Evolutionary conservation across 1,140 invertebrate genomes (phyloP).

Genomic region (Neotoxoptera formosana): DNA sequence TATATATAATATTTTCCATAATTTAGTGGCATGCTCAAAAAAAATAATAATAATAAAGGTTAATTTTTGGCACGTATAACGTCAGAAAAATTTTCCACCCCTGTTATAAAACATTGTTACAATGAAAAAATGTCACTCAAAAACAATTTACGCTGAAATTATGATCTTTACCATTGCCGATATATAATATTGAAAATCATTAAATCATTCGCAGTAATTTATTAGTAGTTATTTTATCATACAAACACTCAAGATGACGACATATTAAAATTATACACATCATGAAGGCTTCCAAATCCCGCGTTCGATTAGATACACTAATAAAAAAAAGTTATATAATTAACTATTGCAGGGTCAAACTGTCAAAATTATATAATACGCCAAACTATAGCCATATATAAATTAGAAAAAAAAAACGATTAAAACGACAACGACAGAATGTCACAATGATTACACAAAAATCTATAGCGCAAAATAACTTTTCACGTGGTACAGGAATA

Average conservation of each 20-base stretch:
- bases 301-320: background rate
- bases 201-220: background rate
- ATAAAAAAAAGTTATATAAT: slow-evolving; percentile 4
- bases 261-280: background rate
- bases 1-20: too few species aligned
- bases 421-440: background rate
- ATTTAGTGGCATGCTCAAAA: too few species aligned
- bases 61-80: too few species aligned
- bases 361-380: background rate
- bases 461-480: background rate
- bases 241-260: background rate
- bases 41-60: too few species aligned
- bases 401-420: background rate
- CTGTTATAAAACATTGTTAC: too few species aligned
- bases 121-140: background rate
- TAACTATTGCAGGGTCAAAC: background rate
- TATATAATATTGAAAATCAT: background rate
- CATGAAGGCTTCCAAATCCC: background rate
- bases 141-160: background rate
- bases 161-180: background rate
- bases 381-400: background rate
- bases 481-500: background rate
- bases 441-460: background rate
- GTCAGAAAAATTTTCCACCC: too few species aligned
- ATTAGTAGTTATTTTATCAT: background rate